phyloP scores from a whole-genome alignment of 2,888 invertebrate genomes.

The Dysmachus trigonus region DNA sequence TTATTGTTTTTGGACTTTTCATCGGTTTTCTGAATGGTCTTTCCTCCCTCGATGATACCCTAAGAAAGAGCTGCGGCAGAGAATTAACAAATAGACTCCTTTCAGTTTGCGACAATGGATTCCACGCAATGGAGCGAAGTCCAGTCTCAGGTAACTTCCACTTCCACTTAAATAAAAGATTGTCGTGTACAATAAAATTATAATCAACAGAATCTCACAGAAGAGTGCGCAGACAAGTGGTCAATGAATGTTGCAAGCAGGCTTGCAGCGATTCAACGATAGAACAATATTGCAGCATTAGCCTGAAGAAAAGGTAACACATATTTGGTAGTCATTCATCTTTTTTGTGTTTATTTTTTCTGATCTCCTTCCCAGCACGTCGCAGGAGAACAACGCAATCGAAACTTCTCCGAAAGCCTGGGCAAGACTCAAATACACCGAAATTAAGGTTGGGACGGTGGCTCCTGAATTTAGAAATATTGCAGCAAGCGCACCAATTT shows the following conservation, averaged over 20 bases:
- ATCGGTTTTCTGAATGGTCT: not conserved
- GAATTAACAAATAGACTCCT: not conserved
- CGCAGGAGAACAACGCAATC: not conserved
- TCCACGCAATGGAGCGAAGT: not conserved
- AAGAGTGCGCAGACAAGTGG: conserved; percentile 35
- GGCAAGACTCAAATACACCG: not conserved
- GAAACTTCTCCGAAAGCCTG: not conserved
- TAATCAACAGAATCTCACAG: not conserved
- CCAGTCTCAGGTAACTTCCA: not conserved
- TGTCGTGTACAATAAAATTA: not conserved
- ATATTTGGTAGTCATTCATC: not conserved
- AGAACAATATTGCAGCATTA: conserved; percentile 23
- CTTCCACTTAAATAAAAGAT: not conserved
- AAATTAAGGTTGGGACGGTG: conserved; percentile 24
- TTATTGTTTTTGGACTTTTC: not conserved
- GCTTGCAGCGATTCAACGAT: conserved; percentile 29
- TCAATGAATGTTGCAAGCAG: conserved; percentile 43
- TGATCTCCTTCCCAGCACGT: not conserved
- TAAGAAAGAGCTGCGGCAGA: not conserved
- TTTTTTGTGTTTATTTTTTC: not conserved
- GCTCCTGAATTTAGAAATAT: conserved; percentile 26
- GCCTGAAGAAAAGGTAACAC: not conserved
- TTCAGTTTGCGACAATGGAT: not conserved
- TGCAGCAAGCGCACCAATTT: not conserved
- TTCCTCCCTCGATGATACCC: not conserved